Conservation (phyloP, 1,140 invertebrate genomes). For the Xylocopa sonorina region DNA sequence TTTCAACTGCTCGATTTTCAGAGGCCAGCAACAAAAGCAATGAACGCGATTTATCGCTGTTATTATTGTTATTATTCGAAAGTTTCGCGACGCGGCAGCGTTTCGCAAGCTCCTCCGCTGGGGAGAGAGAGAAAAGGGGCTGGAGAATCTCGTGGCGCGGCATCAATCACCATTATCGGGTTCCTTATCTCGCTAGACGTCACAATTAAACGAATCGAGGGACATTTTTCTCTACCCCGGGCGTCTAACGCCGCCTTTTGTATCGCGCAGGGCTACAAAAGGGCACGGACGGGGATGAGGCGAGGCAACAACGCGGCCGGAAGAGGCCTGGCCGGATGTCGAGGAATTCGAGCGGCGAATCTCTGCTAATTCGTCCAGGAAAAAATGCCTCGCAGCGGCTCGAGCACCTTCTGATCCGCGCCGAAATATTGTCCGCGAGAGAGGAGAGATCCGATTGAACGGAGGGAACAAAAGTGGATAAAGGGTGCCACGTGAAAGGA, state of each 20-base stretch:
- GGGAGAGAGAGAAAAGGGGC: background rate
- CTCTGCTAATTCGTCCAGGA: constrained; percentile 36
- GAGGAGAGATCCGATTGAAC: constrained; percentile 13
- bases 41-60: no score
- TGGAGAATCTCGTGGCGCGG: background rate
- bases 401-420: background rate
- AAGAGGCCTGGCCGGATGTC: constrained; percentile 23
- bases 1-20: no score
- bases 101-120: background rate
- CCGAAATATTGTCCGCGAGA: constrained; percentile 8
- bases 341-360: constrained; percentile 28
- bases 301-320: constrained; percentile 20
- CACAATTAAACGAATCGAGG: constrained; percentile 52
- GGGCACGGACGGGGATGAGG: background rate
- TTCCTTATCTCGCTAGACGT: constrained; percentile 41
- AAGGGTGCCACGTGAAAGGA: background rate
- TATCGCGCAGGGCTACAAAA: constrained; percentile 14
- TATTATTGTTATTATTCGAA: no score
- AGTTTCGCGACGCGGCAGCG: no score
- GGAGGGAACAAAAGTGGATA: background rate
- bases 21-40: no score
- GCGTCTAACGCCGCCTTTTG: constrained; percentile 19
- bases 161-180: constrained; percentile 51
- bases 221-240: constrained; percentile 38
- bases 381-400: background rate